Evolutionary conservation across 23 tunicate species (phyloP).

Genomic region (Styela clava): DNA sequence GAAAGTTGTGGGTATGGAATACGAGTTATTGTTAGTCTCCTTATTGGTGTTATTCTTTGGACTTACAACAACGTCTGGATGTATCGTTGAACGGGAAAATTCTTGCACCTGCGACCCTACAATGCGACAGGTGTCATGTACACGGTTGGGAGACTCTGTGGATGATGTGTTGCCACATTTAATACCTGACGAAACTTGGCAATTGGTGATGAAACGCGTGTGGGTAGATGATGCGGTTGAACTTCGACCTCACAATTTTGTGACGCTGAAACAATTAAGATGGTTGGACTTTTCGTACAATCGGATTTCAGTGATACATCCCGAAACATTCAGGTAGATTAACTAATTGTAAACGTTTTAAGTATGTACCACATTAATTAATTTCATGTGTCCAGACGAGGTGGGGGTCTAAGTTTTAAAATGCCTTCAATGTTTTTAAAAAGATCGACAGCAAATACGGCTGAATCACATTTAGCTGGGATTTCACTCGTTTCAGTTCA

Average conservation of each 20-base stretch:
- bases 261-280: not conserved
- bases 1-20: no score
- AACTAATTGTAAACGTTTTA: no score
- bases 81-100: not conserved
- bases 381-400: no score
- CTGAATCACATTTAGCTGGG: no score
- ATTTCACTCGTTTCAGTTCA: no score
- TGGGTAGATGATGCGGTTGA: constrained; percentile 30
- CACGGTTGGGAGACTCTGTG: not conserved
- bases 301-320: constrained; percentile 15
- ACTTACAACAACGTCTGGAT: not conserved
- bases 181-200: constrained; percentile 19
- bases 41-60: no score
- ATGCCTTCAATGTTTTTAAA: no score
- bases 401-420: no score
- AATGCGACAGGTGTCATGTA: constrained; percentile 5
- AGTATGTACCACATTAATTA: no score
- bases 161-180: constrained; percentile 16
- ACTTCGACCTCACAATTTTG: constrained; percentile 9
- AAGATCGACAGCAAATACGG: no score
- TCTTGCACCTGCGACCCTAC: constrained; percentile 12
- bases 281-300: constrained; percentile 31
- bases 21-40: no score
- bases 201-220: not conserved
- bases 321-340: constrained; percentile 36